Conservation (phyloP, 2,797 vertebrate species). For the Malurus leucopterus region DNA sequence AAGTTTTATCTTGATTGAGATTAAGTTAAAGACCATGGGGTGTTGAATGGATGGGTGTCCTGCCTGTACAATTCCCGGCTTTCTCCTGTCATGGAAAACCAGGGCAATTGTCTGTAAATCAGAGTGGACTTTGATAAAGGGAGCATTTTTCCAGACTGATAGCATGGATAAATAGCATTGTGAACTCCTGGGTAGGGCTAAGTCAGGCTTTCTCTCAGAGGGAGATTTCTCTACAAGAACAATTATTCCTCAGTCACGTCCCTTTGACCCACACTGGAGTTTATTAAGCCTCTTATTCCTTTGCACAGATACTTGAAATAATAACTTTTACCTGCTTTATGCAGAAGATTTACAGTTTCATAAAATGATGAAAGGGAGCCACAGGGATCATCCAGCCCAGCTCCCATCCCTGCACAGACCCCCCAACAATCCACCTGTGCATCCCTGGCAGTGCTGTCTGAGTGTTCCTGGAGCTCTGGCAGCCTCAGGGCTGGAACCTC, state of each 20-base stretch:
- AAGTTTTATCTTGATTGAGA: not conserved
- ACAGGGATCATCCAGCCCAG: fast-evolving
- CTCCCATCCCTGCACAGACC: fast-evolving
- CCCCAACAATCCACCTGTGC: not conserved
- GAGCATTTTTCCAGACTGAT: not conserved
- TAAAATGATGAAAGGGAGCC: not conserved
- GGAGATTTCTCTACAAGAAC: not conserved
- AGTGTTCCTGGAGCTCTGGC: not conserved
- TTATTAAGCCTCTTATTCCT: not conserved
- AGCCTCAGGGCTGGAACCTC: not conserved
- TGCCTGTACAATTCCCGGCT: not conserved
- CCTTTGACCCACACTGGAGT: not conserved
- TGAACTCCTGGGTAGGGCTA: not conserved
- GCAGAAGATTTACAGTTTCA: not conserved
- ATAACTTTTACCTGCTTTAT: not conserved
- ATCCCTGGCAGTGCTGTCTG: not conserved
- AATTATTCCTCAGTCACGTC: not conserved
- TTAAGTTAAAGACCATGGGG: not conserved
- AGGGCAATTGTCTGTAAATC: not conserved
- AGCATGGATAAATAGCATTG: not conserved
- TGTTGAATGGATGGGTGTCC: not conserved
- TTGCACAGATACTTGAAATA: not conserved
- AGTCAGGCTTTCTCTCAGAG: not conserved
- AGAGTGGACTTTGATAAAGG: not conserved
- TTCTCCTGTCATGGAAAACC: not conserved